Conservation (phyloP, 1,140 invertebrate species). For the Trichogramma pretiosum region DNA sequence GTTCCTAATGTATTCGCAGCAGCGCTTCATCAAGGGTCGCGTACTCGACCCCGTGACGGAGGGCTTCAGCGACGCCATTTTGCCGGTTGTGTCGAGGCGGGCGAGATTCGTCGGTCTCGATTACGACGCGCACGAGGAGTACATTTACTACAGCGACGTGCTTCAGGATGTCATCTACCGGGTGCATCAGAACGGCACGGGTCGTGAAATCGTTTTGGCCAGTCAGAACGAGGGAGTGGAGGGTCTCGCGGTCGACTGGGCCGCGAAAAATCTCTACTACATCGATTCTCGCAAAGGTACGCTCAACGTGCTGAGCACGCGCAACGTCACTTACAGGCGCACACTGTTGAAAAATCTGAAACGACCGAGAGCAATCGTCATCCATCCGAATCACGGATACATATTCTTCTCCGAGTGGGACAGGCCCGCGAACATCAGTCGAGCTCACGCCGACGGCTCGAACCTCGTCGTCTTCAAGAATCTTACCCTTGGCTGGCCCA, state of each 20-base stretch:
- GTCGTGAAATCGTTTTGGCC: conserved; percentile 83
- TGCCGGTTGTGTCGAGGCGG: conserved; percentile 78
- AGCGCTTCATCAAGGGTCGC: conserved; percentile 92
- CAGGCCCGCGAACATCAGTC: conserved; percentile 87
- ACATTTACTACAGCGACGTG: conserved; percentile 95
- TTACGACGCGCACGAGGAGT: conserved; percentile 83
- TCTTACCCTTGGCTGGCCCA: conserved; percentile 91
- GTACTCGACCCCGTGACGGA: conserved; percentile 81
- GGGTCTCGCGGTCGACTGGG: conserved; percentile 94
- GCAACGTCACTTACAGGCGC: conserved; percentile 73
- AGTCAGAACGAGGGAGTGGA: conserved; percentile 97
- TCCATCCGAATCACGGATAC: conserved; percentile 89
- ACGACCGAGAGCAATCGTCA: conserved; percentile 86
- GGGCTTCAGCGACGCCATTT: conserved; percentile 88
- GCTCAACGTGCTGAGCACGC: conserved; percentile 83
- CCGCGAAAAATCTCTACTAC: conserved; percentile 94
- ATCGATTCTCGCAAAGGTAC: conserved; percentile 95
- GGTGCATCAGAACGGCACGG: conserved; percentile 77
- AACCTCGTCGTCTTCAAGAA: conserved; percentile 83
- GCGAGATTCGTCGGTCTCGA: conserved; percentile 95
- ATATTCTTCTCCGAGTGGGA: conserved; percentile 97
- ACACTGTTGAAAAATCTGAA: conserved; percentile 83
- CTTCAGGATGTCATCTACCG: conserved; percentile 91
- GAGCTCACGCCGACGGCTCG: conserved; percentile 80
- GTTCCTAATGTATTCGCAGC: conserved; percentile 95